phyloP scores from a whole-genome alignment of 2,113 vertebrate species.

The Bagarius yarrelli region DNA sequence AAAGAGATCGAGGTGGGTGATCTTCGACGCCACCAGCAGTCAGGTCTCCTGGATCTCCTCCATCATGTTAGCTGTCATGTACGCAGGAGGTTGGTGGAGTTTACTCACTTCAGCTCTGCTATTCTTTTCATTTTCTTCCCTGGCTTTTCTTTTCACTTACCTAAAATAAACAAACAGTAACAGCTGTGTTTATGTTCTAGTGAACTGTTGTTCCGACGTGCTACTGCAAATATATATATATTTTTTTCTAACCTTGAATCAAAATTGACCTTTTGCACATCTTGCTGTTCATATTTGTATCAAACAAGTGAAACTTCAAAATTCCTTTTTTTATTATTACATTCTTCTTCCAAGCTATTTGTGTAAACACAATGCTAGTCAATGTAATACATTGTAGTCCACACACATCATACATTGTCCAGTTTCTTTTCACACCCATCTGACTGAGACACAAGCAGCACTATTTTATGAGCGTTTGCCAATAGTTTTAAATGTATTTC shows the following conservation, averaged over 20 bases:
- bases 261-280: too few relatives aligned
- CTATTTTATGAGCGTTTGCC: not conserved
- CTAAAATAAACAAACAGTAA: conserved; percentile 7
- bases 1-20: conserved; percentile 87
- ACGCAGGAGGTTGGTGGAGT: conserved; percentile 81
- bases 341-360: not conserved
- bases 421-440: too few relatives aligned
- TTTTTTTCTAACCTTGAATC: not conserved
- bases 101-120: not conserved
- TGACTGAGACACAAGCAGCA: not conserved
- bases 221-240: not conserved
- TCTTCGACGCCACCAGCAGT: conserved; percentile 86
- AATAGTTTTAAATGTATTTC: not conserved
- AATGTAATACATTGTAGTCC: too few relatives aligned
- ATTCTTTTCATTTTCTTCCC: not conserved
- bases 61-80: conserved; percentile 97
- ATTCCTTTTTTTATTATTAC: not conserved
- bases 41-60: conserved; percentile 97
- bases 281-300: not conserved
- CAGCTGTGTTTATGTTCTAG: conserved; percentile 29
- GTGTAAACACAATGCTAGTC: not conserved
- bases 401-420: too few relatives aligned
- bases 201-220: conserved; percentile 1
- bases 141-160: not conserved
- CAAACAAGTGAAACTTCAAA: not conserved